These are phyloP conservation scores for Pyxicephalus adspersus DNA, from an alignment of 2,113 vertebrate genomes.

Conservation along the genomic window DNA sequence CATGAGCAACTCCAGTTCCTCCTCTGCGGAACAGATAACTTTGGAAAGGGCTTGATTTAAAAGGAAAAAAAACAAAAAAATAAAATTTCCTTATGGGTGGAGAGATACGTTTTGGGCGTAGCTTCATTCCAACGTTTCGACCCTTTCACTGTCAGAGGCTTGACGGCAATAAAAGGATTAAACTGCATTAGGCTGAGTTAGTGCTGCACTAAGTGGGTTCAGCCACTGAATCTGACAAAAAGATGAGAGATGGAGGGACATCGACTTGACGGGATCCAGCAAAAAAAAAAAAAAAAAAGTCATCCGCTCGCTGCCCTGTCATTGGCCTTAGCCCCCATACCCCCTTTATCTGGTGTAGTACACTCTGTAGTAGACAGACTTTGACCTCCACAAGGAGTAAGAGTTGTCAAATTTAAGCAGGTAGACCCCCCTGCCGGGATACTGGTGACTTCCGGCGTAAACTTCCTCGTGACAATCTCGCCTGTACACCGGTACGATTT, in stretches of 20 bases:
- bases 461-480: constrained; percentile 98
- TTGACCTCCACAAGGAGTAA: constrained; percentile 98
- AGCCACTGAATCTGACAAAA: constrained; percentile 56
- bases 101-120: neutral
- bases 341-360: constrained; percentile 98
- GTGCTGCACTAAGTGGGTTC: neutral
- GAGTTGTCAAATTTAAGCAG: constrained; percentile 99
- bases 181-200: neutral
- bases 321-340: constrained; percentile 65
- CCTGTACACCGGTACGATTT: constrained; percentile 98
- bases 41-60: too few relatives aligned
- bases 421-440: constrained; percentile 95
- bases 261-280: constrained; percentile 70
- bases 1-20: too few relatives aligned
- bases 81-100: neutral
- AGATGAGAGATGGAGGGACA: constrained; percentile 62
- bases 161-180: neutral
- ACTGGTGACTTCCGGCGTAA: constrained; percentile 98
- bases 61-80: neutral
- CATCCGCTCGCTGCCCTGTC: constrained; percentile 59
- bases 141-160: neutral
- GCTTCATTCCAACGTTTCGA: neutral
- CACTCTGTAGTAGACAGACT: constrained; percentile 99
- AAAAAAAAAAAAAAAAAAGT: too few relatives aligned
- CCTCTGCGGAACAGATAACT: too few relatives aligned